Evolutionary conservation across 2,797 vertebrate genomes (phyloP).

Genomic region (Channa striata): DNA sequence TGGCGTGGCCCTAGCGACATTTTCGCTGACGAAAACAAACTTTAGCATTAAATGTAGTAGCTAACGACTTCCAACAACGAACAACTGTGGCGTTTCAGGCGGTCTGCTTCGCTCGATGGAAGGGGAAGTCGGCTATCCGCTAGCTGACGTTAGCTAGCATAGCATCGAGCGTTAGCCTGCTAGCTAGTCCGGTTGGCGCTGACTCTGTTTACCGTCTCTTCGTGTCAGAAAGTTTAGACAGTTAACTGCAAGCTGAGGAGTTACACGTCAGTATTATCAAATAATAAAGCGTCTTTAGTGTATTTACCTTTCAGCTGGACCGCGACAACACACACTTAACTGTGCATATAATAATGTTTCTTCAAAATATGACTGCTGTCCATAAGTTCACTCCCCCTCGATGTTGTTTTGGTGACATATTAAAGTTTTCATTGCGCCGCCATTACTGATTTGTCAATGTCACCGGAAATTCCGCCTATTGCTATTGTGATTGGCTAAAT

Average conservation of each 20-base stretch:
- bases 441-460: conserved; percentile 80
- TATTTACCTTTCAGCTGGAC: conserved; percentile 70
- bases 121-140: conserved; percentile 48
- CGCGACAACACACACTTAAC: conserved; percentile 47
- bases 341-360: conserved; percentile 69
- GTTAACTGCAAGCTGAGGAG: conserved; percentile 9
- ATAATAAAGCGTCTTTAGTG: neutral
- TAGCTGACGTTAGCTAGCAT: conserved; percentile 54
- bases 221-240: conserved; percentile 60
- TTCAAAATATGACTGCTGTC: conserved; percentile 81
- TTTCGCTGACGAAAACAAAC: fast-evolving
- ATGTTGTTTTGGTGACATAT: conserved; percentile 81
- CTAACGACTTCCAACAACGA: fast-evolving
- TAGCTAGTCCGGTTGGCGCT: conserved; percentile 39
- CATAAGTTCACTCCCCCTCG: conserved; percentile 80
- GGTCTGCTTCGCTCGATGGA: conserved; percentile 9
- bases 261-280: neutral
- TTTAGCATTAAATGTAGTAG: fast-evolving
- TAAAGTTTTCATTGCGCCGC: conserved; percentile 64
- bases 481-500: conserved; percentile 62
- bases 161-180: conserved; percentile 38
- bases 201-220: conserved; percentile 13
- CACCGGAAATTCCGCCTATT: conserved; percentile 64
- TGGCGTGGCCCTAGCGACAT: conserved; percentile 1
- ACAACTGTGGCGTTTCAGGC: neutral